Evolutionary conservation across 2,888 invertebrate species (phyloP).

Genomic region (Camponotus fellah): DNA sequence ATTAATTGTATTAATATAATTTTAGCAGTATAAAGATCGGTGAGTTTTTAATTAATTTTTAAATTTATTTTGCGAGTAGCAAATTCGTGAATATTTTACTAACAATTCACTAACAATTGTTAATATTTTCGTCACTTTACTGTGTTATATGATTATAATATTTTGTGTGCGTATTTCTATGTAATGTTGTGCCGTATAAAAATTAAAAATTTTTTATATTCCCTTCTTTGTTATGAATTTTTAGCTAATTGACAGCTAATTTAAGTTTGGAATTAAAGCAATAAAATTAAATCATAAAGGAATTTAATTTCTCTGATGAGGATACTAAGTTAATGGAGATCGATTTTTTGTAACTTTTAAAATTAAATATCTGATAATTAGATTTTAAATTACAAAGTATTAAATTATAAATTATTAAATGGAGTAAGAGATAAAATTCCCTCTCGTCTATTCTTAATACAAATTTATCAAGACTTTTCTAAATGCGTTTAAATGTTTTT

Average conservation of each 20-base stretch:
- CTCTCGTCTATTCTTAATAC: neutral
- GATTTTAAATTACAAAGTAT: neutral
- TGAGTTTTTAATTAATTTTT: constrained; percentile 7
- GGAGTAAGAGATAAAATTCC: neutral
- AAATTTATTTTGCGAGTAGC: neutral
- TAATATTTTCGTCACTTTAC: neutral
- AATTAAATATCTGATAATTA: neutral
- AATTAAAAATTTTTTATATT: neutral
- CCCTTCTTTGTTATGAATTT: neutral
- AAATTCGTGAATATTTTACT: neutral
- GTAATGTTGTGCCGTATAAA: neutral
- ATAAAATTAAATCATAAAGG: neutral
- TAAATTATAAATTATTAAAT: no score
- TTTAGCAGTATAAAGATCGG: neutral
- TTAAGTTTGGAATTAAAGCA: neutral
- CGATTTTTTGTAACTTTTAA: neutral
- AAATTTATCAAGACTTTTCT: neutral
- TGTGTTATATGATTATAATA: neutral
- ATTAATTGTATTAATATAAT: neutral
- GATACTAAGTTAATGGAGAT: neutral
- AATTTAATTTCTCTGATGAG: no score
- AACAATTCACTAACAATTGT: neutral
- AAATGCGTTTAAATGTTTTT: neutral
- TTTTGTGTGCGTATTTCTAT: neutral
- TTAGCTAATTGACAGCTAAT: neutral